Base-by-base conservation (phyloP, 2,113 vertebrate species). In the Sardina pilchardus region DNA sequence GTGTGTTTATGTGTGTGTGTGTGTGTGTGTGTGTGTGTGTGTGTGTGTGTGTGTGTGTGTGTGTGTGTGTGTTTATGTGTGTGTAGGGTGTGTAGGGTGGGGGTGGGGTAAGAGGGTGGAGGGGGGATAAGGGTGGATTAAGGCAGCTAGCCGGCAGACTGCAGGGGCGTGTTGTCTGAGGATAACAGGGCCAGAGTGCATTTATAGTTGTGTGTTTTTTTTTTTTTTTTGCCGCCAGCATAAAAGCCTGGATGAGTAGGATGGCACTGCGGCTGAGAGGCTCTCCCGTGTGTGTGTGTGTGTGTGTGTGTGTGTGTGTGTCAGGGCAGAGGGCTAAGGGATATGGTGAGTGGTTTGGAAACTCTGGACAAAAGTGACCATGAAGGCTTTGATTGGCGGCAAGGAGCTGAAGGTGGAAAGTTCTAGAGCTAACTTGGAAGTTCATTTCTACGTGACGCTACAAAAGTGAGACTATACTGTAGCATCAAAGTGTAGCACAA, bases 41-140 rank as follows among this genome's bases (percentile, higher is more conserved):
- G 82, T 50, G 50, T 53, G 50, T 53, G 82, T 21, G 50, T 8
- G 34, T 36, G 17, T 53, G n/a, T 39, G 82, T 34, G 82, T 84
- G 43, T 50, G 85, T 43, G 45, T 19, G 42, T 3, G 36, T 44
- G 82, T 83, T 14, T n/a, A n/a, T 53, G n/a, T 39, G 82, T 34
- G 82, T 84, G 43, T 50, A n/a, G n/a, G n/a, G n/a, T 39, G 42
- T 36, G 21, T 26, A 21, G 10, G 12, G 36, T n/a, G 67, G 21
- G 47, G 2, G 30, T 30, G 71, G 30, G 71, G 10, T 34, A 36
- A 14, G 71, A 1, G 14, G 71, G 30, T 34, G 34, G n/a, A n/a
- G 2, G 8, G n/a, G 63, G 71, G 34, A 78, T 78, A 34, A 78
- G 44, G 67, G 6, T 50, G 83, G 82, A 88, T 89, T 84, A 88